Evolutionary conservation across 2,797 vertebrate genomes (phyloP), one percentile per base, ranked within the genome.

Genomic region (Helicolenus hilgendorfi): DNA sequence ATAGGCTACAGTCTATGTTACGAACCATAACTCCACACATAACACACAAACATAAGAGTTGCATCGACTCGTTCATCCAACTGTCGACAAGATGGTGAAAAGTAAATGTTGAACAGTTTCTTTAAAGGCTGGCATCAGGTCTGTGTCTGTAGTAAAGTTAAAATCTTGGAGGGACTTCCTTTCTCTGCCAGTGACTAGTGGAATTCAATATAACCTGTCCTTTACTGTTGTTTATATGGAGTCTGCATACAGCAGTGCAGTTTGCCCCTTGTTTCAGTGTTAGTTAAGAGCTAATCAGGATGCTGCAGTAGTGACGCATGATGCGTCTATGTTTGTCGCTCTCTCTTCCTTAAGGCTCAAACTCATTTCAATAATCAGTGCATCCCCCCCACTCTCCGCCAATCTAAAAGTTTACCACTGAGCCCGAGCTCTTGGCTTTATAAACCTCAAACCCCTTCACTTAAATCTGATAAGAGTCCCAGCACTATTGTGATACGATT

Each of bases 391-490:
- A 41, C 27, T 58, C 74, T 2, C 11, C 64, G 41, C 64, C 60
- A 77, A 70, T 86, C 84, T 86, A 77, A 92, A 94, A 88, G 92
- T 96, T 92, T 94, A 94, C 74, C 89, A 86, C 69, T 86, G 93
- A 94, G 91, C 88, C 75, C 41, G 18, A 90, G 90, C 84, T 92
- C 86, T 92, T 87, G 83, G 84, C 91, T 93, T 92, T 89, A 91
- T 91, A 92, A 95, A 95, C 84, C 84, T 14, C 81, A 88, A 91
- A 93, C 91, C 84, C 91, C 86, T 86, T 92, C 88, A 83, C 83
- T 94, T 94, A 95, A 97, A 97, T 97, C 96, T 96, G 96, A 97
- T 97, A 96, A 94, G 89, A 95, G 90, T 94, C 92, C 87, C 92
- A 67, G 91, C 90, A 86, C 93, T 92, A 96, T 96, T 96, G 96